Evolutionary conservation across 2,797 vertebrate species (phyloP).

Genomic region (Clarias laeviceps): DNA sequence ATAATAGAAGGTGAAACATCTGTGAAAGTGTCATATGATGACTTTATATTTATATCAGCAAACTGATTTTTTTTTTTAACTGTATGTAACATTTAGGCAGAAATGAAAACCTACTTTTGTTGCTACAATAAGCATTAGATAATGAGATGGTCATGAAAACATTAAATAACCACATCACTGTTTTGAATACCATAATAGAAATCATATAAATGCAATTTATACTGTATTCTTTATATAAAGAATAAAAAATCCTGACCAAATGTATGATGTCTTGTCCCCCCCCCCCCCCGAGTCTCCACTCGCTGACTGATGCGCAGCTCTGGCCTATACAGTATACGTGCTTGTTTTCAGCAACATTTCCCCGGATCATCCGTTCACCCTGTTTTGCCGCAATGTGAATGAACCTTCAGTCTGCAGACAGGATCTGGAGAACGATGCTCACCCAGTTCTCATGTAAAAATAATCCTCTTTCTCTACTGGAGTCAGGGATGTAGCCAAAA

Average conservation of each 20-base stretch:
- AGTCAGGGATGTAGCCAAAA: constrained; percentile 36
- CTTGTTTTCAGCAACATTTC: not conserved
- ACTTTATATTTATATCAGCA: not conserved
- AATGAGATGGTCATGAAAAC: not conserved
- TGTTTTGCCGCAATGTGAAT: not conserved
- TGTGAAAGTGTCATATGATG: not conserved
- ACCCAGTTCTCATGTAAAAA: constrained; percentile 38
- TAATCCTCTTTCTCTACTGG: constrained; percentile 49
- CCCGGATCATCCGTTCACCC: too few relatives aligned
- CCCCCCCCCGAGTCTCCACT: not conserved
- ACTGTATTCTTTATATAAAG: too few relatives aligned
- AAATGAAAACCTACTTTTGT: not conserved
- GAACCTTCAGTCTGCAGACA: not conserved
- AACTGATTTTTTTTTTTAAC: not conserved
- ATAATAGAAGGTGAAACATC: not conserved
- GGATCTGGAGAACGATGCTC: constrained; percentile 14
- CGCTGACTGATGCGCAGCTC: not conserved
- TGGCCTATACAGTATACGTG: not conserved
- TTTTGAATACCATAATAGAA: not conserved
- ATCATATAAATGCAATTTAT: not conserved
- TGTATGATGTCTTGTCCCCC: too few relatives aligned
- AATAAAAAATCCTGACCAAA: too few relatives aligned
- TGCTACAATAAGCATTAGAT: not conserved
- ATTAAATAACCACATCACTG: not conserved
- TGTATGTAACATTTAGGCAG: not conserved